Percentiles rank a stretch among this genome's conserved stretches.
Conservation (phyloP, 2,888 invertebrate species). For the Isotomurus palustris region DNA sequence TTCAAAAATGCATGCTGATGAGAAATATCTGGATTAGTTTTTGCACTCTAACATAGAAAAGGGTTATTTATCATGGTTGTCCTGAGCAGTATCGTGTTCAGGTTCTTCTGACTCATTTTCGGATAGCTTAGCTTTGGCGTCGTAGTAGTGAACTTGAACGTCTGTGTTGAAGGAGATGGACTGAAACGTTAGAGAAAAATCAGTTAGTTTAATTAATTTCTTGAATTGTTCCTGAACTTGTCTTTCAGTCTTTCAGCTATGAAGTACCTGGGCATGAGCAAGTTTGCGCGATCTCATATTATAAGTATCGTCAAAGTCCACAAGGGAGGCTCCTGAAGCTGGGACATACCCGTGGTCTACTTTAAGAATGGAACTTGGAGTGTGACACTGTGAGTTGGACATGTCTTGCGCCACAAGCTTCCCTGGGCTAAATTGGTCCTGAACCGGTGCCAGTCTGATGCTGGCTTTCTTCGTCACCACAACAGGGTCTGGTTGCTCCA, state of each 20-base stretch:
- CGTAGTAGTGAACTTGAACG: constrained; percentile 33
- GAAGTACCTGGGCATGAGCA: not conserved
- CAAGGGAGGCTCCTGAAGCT: constrained; percentile 19
- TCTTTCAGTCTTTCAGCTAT: no score
- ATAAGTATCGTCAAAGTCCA: constrained; percentile 5
- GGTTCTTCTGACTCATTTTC: not conserved
- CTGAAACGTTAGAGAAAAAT: constrained; percentile 4
- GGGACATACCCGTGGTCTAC: constrained; percentile 26
- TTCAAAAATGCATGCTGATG: no score
- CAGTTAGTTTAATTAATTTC: not conserved
- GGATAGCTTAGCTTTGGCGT: not conserved
- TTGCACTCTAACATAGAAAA: no score
- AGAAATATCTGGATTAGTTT: no score
- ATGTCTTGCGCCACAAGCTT: not conserved
- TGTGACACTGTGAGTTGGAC: not conserved
- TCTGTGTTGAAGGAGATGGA: constrained; percentile 28
- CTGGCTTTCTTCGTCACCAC: not conserved
- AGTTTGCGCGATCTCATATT: not conserved
- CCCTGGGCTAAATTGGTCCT: not conserved
- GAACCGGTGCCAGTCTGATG: not conserved
- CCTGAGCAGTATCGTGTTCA: no score
- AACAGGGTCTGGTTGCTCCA: not conserved
- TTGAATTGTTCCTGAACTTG: no score
- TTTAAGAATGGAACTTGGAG: constrained; percentile 20
- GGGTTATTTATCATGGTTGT: no score